Evolutionary conservation across 2,797 vertebrate species (phyloP), one percentile per base, ranked within the genome.

Genomic region (Aselliscus stoliczkanus): DNA sequence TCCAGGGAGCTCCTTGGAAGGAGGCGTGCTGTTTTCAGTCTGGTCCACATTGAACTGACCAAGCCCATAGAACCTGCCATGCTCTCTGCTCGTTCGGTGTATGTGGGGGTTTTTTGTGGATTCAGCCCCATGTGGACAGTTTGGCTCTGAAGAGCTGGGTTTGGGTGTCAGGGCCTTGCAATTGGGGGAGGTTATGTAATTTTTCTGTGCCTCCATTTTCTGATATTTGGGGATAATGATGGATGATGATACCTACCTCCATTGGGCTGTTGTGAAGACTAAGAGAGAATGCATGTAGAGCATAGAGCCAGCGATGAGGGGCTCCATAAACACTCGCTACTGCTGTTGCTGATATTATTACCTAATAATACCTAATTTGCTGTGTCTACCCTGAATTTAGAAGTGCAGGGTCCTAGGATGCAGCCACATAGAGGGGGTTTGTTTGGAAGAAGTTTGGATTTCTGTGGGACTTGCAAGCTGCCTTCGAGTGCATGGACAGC

Each of bases 1-100:
- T 58, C 50, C 34, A 31, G 94, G 92, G 67, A 88, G 44, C 67
- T 73, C 79, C 64, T 90, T 27, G 47, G 96, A 72, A 95, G 52
- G 77, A 88, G 25, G 65, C 6, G 42, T 37, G 11, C 80, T 85
- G 31, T n/a, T 37, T 56, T 70, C 73, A 60, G 42, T 93, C 70
- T 88, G 29, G 82, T 86, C 87, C 85, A 80, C 82, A 42, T 7
- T 82, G 90, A 85, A 62, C 47, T 76, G 54, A 94, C 37, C 0
- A 18, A 80, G 42, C 29, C 15, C 1, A 1, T 15, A 25, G 62
- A 88, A 34, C 4, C 18, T 21, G 52, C 42, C 27, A 10, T 0
- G 0, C 7, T 17, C 1, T 84, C 42, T 85, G 60, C 50, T 70
- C 18, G 9, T 14, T 18, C 4, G 7, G 7, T 54, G 27, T 58